Base-by-base conservation (phyloP, 1,140 invertebrate species). In the Tetragnatha versicolor region DNA sequence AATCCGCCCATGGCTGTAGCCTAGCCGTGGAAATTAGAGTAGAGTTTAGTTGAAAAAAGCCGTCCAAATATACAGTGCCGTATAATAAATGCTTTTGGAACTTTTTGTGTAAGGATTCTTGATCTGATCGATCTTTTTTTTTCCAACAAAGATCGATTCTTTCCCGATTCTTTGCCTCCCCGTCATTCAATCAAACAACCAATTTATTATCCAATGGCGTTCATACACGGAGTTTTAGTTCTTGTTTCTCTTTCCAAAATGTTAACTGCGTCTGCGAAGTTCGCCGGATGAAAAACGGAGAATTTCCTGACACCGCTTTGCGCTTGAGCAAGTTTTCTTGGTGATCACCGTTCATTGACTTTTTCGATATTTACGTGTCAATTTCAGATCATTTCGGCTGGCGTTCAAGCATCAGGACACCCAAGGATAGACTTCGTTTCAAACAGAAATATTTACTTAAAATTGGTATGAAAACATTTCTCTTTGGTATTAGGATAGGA, bases 341-440 rank as follows among this genome's bases (percentile, higher is more conserved):
- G 10, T 37, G 25, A 65, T 42, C 39, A 25, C 20, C 61, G 61
- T 42, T 65, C 61, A 42, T 65, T 65, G 61, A 65, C 61, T 65
- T 65, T 20, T 29, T 63, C n/a, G 42, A 35, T 42, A 17, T 65
- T 65, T 65, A 65, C 61, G 61, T 65, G 61, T 65, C 61, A 65
- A 5, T 39, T 22, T 22, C n/a, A 27, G 22, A 4, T 3, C 14
- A 12, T 42, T 58, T 17, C 14, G 35, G 29, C 22, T 58, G 55
- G 14, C 31, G 27, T 14, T n/a, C 2, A 31, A n/a, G 9, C 35
- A 7, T 31, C 6, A 17, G n/a, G 55, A 17, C 5, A 33, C 5
- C 9, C 55, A 31, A 9, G 12, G 14, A 58, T 17, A 33, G n/a
- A 35, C 12, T 55, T 55, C 22, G 6, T 17, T 7, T 47, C 20